Conservation (phyloP, 2,797 vertebrate species). For the Parambassis ranga region DNA sequence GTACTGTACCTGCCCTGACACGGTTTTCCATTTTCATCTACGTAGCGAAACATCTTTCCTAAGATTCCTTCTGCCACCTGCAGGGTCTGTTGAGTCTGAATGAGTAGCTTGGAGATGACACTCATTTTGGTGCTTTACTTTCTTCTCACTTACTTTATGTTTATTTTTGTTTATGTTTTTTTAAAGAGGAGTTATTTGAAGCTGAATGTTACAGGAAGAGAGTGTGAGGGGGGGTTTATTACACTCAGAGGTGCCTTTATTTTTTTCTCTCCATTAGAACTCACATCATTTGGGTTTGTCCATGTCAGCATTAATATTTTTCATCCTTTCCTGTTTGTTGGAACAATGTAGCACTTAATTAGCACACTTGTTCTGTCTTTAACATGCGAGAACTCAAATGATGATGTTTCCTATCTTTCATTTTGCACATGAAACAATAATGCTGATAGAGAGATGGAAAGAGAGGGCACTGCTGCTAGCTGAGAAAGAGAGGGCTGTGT, state of each 20-base stretch:
- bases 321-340: too few species aligned
- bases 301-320: background rate
- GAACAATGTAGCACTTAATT: constrained; percentile 45
- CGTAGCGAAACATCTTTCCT: constrained; percentile 36
- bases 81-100: constrained; percentile 11
- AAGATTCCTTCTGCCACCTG: constrained; percentile 16
- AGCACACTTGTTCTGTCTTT: constrained; percentile 21
- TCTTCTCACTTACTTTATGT: constrained; percentile 81
- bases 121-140: constrained; percentile 82
- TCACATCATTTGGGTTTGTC: constrained; percentile 40
- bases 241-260: constrained; percentile 68
- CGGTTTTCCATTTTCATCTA: constrained; percentile 63
- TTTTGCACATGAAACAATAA: constrained; percentile 66
- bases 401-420: constrained; percentile 33
- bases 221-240: constrained; percentile 19
- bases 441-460: constrained; percentile 37
- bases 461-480: constrained; percentile 65
- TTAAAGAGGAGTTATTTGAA: constrained; percentile 52
- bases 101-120: constrained; percentile 52
- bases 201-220: constrained; percentile 73
- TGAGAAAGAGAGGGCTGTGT: constrained; percentile 38
- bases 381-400: constrained; percentile 37
- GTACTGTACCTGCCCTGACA: constrained; percentile 31
- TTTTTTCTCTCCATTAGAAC: constrained; percentile 49
- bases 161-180: too few species aligned